Base-by-base conservation (phyloP, 2,888 invertebrate species). In the Epinotia demarniana region DNA sequence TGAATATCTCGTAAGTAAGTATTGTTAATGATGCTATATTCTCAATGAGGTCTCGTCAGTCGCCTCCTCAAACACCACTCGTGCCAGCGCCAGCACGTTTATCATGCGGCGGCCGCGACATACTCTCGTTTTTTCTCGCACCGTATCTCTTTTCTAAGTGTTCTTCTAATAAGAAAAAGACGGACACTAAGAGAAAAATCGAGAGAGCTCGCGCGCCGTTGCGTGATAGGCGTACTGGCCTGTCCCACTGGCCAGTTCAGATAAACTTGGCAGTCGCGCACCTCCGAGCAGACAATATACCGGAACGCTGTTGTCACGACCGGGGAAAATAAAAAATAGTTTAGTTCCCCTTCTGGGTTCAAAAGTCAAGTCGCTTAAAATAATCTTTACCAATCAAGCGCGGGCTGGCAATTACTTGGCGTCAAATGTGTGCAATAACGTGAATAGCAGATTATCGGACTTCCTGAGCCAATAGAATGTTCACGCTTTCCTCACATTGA, bases 401-500 rank as follows among this genome's bases (percentile, higher is more conserved):
- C n/a, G 18, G 39, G 12, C 23, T 23, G 55, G 3, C 43, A 11
- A 57, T 18, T 57, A 66, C 18, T 33, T 16, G 27, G 33, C 72
- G 27, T 60, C 13, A 39, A 73, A 43, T 27, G n/a, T 49, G 53
- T 23, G 12, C 33, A 67, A 39, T 6, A 39, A 53, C 71, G 39
- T 9, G 60, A n/a, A 55, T 23, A 8, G 19, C 43, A 6, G 13
- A 61, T 43, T n/a, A 13, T 13, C 63, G n/a, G 12, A 67, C 67
- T 73, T 73, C 67, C 73, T 53, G 61, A 27, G 33, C n/a, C 39
- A 61, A 58, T 57, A 57, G 43, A 19, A 61, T 23, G 6, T 23
- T 8, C 16, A 60, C 43, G 55, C 73, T 73, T 68, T 73, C 73
- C n/a, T 62, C 19, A 16, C 60, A 67, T 46, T 62, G 53, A 73